These are phyloP conservation scores for Bimastos eiseni DNA, from an alignment of 2,888 invertebrate species.

Conservation along the genomic window DNA sequence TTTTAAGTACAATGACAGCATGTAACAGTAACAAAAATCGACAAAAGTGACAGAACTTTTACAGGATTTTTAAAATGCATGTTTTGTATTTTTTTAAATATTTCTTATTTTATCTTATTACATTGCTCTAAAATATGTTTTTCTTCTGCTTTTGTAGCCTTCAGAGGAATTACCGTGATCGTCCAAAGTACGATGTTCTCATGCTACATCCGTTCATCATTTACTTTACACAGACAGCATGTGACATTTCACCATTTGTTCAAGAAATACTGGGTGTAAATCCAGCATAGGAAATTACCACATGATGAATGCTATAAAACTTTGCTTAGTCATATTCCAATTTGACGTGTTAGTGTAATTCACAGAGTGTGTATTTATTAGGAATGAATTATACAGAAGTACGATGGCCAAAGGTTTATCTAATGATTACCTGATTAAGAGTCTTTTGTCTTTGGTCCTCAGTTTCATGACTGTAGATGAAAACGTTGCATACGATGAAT, in stretches of 20 bases:
- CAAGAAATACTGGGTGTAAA: constrained; percentile 34
- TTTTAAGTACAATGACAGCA: no score
- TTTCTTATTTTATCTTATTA: neutral
- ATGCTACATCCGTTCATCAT: constrained; percentile 41
- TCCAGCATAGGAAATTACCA: neutral
- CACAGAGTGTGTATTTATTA: neutral
- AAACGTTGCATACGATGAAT: neutral
- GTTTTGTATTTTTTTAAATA: neutral
- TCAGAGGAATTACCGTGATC: constrained; percentile 71
- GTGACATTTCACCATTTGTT: constrained; percentile 42
- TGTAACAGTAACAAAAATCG: no score
- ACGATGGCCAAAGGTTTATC: neutral
- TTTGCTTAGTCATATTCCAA: neutral
- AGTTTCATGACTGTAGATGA: neutral
- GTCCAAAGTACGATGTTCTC: constrained; percentile 42
- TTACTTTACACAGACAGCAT: constrained; percentile 33
- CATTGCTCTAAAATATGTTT: neutral
- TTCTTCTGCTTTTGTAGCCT: constrained; percentile 65
- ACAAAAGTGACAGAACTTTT: neutral
- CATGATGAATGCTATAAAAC: neutral
- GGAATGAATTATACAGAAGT: neutral
- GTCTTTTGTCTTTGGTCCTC: neutral
- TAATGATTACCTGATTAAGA: neutral
- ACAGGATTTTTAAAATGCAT: neutral
- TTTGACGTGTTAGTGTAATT: neutral